Evolutionary conservation across 2,888 invertebrate genomes (phyloP).

Genomic region (Pammene aurita): DNA sequence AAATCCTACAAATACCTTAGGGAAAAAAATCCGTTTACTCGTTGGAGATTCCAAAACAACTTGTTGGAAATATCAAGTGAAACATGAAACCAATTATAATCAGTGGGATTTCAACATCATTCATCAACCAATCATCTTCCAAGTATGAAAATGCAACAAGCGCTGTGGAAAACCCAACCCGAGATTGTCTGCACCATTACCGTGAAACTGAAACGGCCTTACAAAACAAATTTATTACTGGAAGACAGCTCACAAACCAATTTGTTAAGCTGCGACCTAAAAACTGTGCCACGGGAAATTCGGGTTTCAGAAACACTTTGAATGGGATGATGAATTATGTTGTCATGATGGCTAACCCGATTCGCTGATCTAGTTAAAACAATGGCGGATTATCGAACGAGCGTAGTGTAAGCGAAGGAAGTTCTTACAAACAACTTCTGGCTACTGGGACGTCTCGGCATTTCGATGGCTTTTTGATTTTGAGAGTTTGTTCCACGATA

Average conservation of each 20-base stretch:
- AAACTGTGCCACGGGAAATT: conserved; percentile 44
- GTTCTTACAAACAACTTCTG: too few relatives aligned
- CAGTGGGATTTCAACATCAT: too few relatives aligned
- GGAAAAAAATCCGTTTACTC: too few relatives aligned
- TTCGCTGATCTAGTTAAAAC: conserved; percentile 21
- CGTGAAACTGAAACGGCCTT: conserved; percentile 14
- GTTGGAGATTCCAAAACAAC: too few relatives aligned
- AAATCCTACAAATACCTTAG: too few relatives aligned
- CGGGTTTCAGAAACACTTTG: conserved; percentile 46
- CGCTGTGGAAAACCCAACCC: conserved; percentile 5
- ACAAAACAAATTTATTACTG: conserved; percentile 39
- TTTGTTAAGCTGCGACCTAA: conserved; percentile 51
- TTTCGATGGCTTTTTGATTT: too few relatives aligned
- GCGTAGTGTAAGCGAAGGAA: too few relatives aligned
- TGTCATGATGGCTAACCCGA: conserved; percentile 12
- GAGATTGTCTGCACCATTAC: conserved; percentile 1
- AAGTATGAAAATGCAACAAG: neutral
- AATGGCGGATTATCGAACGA: neutral
- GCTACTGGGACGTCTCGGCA: too few relatives aligned
- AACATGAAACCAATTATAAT: too few relatives aligned
- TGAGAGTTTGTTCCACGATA: too few relatives aligned
- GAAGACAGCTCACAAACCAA: conserved; percentile 50
- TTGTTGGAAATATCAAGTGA: too few relatives aligned
- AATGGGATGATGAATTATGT: conserved; percentile 42
- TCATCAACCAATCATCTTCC: too few relatives aligned